Conservation (phyloP, 2,113 vertebrate genomes). For the Silurus asotus region DNA sequence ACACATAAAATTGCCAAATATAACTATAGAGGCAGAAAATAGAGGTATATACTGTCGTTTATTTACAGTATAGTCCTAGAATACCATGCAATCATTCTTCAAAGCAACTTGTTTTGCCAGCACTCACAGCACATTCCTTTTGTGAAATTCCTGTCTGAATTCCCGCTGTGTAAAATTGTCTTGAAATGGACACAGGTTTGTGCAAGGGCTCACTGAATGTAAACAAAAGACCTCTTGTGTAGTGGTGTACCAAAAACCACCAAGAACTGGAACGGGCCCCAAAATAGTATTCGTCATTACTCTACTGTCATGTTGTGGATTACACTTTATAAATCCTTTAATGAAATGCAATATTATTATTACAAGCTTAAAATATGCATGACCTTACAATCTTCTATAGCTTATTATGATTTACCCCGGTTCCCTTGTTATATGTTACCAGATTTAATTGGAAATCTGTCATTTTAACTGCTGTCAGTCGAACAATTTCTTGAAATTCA, state of each 20-base stretch:
- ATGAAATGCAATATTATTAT: background rate
- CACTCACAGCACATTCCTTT: background rate
- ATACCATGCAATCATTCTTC: slow-evolving; percentile 31
- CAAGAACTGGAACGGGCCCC: background rate
- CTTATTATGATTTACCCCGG: background rate
- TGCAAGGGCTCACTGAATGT: slow-evolving; percentile 6
- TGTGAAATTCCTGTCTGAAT: no score
- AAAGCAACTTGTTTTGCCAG: background rate
- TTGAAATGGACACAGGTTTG: slow-evolving; percentile 23
- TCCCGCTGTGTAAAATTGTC: slow-evolving; percentile 33
- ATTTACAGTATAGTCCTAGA: background rate
- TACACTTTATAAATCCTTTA: background rate
- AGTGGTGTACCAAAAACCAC: background rate
- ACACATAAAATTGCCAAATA: slow-evolving; percentile 45
- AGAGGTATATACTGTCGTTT: background rate
- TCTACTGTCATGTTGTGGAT: background rate
- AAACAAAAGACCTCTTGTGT: slow-evolving; percentile 12
- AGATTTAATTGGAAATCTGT: background rate
- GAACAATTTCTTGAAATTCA: background rate
- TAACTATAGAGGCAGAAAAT: slow-evolving; percentile 14
- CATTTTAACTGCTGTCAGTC: background rate
- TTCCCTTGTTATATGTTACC: background rate
- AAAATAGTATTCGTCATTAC: background rate
- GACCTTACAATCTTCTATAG: background rate
- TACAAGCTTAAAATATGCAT: background rate